Evolutionary conservation across 2,113 vertebrate genomes (phyloP).

Genomic region (Grantiella picta): DNA sequence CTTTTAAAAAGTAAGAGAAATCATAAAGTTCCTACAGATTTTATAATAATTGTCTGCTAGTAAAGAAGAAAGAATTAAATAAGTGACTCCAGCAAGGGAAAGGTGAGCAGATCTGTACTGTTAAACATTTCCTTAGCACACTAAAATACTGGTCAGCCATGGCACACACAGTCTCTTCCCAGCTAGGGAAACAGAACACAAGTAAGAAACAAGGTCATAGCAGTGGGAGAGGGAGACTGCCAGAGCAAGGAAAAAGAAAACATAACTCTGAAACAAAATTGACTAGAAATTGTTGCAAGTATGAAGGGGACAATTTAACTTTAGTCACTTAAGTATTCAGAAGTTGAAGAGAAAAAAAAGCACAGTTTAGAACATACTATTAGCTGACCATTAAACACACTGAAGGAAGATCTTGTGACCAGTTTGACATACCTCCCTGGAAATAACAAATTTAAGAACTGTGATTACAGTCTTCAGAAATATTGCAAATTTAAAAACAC

Average conservation of each 20-base stretch:
- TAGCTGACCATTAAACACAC: neutral
- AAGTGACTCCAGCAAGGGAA: neutral
- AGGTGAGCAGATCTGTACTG: neutral
- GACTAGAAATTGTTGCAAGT: neutral
- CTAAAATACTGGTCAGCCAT: neutral
- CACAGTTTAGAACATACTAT: neutral
- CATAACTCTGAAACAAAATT: neutral
- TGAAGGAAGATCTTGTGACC: neutral
- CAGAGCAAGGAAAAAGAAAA: neutral
- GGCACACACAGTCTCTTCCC: neutral
- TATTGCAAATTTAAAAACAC: neutral
- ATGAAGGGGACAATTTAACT: neutral
- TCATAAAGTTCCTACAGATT: neutral
- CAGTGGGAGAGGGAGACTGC: neutral
- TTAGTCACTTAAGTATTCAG: neutral
- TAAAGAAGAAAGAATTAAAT: neutral
- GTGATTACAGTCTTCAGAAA: neutral
- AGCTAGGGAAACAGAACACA: neutral
- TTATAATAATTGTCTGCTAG: neutral
- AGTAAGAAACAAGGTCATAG: neutral
- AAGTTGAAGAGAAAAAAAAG: neutral
- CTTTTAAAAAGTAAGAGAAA: neutral
- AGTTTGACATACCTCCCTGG: neutral
- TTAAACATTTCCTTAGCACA: neutral
- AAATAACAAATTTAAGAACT: neutral